Evolutionary conservation across 2,113 vertebrate species (phyloP).

Genomic region (Thamnaconus septentrionalis): DNA sequence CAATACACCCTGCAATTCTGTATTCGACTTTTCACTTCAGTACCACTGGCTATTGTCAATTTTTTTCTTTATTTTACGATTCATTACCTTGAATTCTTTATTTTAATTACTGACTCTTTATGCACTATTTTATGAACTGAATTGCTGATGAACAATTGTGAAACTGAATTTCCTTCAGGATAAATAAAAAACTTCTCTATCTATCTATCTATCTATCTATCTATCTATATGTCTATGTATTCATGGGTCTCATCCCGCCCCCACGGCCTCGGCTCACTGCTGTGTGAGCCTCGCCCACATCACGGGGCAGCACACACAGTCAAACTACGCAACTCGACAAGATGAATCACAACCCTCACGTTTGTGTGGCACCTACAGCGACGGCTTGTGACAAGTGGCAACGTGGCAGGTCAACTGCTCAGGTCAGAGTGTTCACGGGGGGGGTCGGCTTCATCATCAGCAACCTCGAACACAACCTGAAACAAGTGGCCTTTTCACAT

Average conservation of each 20-base stretch:
- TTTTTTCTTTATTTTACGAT: no score
- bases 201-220: conserved; percentile 35
- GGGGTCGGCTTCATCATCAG: conserved; percentile 46
- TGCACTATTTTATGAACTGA: no score
- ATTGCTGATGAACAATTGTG: no score
- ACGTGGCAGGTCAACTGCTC: conserved; percentile 63
- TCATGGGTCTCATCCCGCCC: conserved; percentile 34
- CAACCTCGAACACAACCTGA: conserved; percentile 4
- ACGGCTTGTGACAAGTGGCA: conserved; percentile 55
- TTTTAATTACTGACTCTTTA: no score
- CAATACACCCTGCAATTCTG: no score
- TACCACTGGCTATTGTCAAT: no score
- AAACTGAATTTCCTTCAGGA: neutral
- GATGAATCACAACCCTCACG: conserved; percentile 29
- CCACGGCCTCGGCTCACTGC: conserved; percentile 27
- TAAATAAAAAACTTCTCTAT: conserved; percentile 47
- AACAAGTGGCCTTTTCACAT: neutral
- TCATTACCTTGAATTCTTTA: no score
- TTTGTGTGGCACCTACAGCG: conserved; percentile 39
- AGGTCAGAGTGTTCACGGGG: conserved; percentile 48
- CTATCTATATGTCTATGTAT: conserved; percentile 25
- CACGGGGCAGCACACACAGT: conserved; percentile 4
- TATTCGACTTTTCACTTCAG: no score
- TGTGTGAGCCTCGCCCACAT: neutral
- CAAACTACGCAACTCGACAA: neutral